Conservation (phyloP, 2,888 invertebrate genomes). For the Melinopterus prodromus region DNA sequence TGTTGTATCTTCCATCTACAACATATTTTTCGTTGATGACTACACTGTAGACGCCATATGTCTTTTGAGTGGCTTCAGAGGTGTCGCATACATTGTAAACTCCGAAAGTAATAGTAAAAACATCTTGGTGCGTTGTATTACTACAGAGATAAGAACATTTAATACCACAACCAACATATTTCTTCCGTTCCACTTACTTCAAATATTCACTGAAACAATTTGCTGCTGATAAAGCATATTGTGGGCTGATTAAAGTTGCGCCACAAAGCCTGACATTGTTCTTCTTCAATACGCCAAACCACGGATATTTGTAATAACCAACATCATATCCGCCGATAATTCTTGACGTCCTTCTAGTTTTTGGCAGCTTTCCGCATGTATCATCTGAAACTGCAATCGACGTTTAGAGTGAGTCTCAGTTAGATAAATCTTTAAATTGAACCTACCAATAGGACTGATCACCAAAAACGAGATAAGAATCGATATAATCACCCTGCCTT, state of each 20-base stretch:
- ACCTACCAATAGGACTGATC: background rate
- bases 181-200: background rate
- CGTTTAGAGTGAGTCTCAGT: background rate
- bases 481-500: background rate
- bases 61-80: slow-evolving; percentile 15
- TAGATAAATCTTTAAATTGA: background rate
- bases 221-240: slow-evolving; percentile 10
- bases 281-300: slow-evolving; percentile 9
- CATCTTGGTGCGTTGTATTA: background rate
- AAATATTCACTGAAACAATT: slow-evolving; percentile 8
- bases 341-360: background rate
- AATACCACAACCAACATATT: background rate
- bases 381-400: background rate
- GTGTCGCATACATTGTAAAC: slow-evolving; percentile 12
- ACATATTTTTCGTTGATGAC: background rate
- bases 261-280: background rate
- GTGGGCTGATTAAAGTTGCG: background rate
- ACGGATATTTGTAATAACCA: slow-evolving; percentile 18
- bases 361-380: background rate
- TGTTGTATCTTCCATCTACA: slow-evolving; percentile 8
- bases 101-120: slow-evolving; percentile 14
- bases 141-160: background rate
- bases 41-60: slow-evolving; percentile 4
- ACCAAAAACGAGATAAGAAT: background rate
- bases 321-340: slow-evolving; percentile 10